These are phyloP conservation scores for Eleutherodactylus coqui DNA, from an alignment of 2,797 vertebrate species.

Conservation along the genomic window DNA sequence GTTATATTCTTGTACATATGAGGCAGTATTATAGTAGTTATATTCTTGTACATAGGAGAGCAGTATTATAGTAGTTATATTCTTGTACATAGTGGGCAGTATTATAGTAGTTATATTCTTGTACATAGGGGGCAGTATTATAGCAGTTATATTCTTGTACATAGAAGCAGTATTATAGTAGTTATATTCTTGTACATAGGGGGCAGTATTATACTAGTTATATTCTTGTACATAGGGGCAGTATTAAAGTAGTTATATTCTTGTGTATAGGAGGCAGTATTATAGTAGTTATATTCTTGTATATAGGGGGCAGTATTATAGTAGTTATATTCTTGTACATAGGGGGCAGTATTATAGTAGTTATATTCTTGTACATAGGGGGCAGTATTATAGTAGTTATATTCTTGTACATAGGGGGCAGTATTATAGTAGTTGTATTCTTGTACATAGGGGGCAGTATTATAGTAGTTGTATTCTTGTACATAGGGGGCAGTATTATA, in stretches of 20 bases:
- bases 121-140: neutral
- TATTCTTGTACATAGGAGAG: neutral
- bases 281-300: constrained; percentile 9
- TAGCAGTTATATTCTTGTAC: constrained; percentile 9
- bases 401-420: neutral
- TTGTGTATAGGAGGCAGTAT: neutral
- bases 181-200: too few relatives aligned
- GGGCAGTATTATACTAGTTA: too few relatives aligned
- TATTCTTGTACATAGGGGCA: too few relatives aligned
- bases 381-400: constrained; percentile 8
- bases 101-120: neutral
- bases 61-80: constrained; percentile 4
- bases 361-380: too few relatives aligned
- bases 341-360: too few relatives aligned
- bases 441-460: constrained; percentile 6
- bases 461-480: neutral
- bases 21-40: neutral
- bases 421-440: constrained; percentile 13
- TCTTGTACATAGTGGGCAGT: neutral
- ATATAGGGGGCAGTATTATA: too few relatives aligned
- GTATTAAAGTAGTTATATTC: neutral
- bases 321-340: too few relatives aligned
- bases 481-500: neutral
- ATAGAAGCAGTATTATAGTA: too few relatives aligned
- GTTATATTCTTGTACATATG: neutral